Percentiles rank a stretch among this genome's conserved stretches.
phyloP scores from a whole-genome alignment of 2,797 vertebrate species.

The Capromys pilorides region DNA sequence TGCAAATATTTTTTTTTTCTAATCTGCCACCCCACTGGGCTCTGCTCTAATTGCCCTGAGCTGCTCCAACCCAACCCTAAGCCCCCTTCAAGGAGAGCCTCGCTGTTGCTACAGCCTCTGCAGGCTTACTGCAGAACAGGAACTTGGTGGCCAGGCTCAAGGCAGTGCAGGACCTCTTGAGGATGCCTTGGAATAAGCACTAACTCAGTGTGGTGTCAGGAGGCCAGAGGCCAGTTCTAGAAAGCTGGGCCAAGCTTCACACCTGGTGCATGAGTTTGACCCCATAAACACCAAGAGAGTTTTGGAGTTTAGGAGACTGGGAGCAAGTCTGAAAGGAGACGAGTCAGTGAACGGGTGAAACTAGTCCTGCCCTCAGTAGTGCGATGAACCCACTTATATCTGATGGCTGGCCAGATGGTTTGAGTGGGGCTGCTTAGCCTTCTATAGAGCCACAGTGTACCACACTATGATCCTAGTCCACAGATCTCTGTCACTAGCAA shows the following conservation, averaged over 20 bases:
- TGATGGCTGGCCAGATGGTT: not conserved
- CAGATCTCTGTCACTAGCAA: not conserved
- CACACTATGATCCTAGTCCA: not conserved
- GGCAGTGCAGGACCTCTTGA: not conserved
- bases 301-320: not conserved
- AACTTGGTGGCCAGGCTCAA: not conserved
- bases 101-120: too few relatives aligned
- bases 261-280: not conserved
- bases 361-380: not conserved
- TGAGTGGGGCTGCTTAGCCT: not conserved
- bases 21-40: not conserved
- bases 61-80: not conserved
- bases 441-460: not conserved
- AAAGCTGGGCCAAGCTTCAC: not conserved
- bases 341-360: not conserved
- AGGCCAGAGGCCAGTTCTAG: not conserved
- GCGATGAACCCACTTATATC: not conserved
- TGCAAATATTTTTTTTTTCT: not conserved
- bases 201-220: not conserved
- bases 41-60: not conserved
- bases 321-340: not conserved
- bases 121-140: not conserved
- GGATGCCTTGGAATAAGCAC: not conserved
- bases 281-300: not conserved
- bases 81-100: not conserved